Evolutionary conservation across 2,797 vertebrate species (phyloP), one percentile per base, ranked within the genome.

Genomic region (Adelosebastes latens): DNA sequence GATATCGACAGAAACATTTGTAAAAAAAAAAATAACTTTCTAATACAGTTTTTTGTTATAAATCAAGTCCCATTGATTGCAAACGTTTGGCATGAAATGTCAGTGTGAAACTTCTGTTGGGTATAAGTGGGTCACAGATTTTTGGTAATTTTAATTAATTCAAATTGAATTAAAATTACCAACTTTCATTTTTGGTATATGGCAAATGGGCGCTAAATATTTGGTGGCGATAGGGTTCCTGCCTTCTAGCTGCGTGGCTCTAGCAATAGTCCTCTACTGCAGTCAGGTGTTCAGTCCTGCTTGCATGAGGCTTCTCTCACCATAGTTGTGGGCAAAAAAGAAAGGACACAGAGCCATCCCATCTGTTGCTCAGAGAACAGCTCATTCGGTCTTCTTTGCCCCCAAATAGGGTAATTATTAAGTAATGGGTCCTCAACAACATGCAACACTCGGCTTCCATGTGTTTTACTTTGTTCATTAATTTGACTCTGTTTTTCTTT

Each of bases 401-500:
- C 64, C 31, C 13, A 25, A 63, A 60, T 46, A 24, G 60, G 77
- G 56, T 80, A 24, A 14, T 72, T 74, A 22, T 86, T 77, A 77
- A 83, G 36, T 67, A 88, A 71, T 73, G 59, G 75, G 66, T 87
- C 74, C 75, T 91, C 75, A 56, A 73, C 70, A 72, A 80, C 71
- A 76, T 90, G 86, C 82, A 90, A 92, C 90, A 91, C 85, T 87
- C 86, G 83, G 88, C 90, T 92, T 93, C 88, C 89, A 80, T 80
- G 64, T 88, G 84, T 93, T 90, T 86, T 86, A 84, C 82, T 87
- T 92, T 88, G 77, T 81, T 74, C 66, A 86, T 84, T 82, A 16
- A 87, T 86, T 88, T 88, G 52, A 80, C 55, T 82, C 24, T 53
- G 32, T 75, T 89, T 85, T 92, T 89, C 79, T 89, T 92, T 82